Evolutionary conservation across 2,113 vertebrate species (phyloP).

Genomic region (Gorsachius goisagi): DNA sequence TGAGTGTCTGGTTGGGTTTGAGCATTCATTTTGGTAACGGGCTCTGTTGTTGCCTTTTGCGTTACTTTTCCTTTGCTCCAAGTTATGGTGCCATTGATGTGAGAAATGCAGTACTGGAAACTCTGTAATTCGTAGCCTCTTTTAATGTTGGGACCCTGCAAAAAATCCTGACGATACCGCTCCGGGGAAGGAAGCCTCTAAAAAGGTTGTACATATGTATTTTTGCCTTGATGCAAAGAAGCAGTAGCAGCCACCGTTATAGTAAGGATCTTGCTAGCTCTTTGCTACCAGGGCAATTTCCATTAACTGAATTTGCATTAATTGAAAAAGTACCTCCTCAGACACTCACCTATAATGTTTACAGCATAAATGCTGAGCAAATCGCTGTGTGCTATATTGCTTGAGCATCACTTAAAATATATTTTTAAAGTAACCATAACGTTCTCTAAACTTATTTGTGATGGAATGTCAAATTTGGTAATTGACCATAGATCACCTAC

Average conservation of each 20-base stretch:
- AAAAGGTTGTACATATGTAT: rapidly evolving
- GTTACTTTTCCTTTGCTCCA: background rate
- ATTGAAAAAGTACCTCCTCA: background rate
- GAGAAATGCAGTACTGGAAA: background rate
- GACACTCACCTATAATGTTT: background rate
- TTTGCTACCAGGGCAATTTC: background rate
- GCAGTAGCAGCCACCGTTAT: background rate
- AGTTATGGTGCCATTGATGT: rapidly evolving
- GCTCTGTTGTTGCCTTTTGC: background rate
- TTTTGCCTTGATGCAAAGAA: background rate
- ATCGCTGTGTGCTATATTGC: background rate
- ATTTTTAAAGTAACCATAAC: background rate
- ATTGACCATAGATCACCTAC: background rate
- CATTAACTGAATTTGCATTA: background rate
- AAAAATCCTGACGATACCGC: background rate
- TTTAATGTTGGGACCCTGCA: background rate
- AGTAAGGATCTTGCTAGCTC: background rate
- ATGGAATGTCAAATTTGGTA: background rate
- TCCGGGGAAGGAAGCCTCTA: background rate
- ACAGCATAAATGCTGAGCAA: background rate
- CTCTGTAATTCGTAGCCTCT: background rate
- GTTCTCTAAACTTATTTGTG: background rate
- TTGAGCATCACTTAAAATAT: background rate
- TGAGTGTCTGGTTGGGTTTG: background rate
- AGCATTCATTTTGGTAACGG: background rate